Percentiles rank a stretch among this genome's conserved stretches.
phyloP scores from a whole-genome alignment of 2,113 vertebrate species.

The Hyperopisus bebe region DNA sequence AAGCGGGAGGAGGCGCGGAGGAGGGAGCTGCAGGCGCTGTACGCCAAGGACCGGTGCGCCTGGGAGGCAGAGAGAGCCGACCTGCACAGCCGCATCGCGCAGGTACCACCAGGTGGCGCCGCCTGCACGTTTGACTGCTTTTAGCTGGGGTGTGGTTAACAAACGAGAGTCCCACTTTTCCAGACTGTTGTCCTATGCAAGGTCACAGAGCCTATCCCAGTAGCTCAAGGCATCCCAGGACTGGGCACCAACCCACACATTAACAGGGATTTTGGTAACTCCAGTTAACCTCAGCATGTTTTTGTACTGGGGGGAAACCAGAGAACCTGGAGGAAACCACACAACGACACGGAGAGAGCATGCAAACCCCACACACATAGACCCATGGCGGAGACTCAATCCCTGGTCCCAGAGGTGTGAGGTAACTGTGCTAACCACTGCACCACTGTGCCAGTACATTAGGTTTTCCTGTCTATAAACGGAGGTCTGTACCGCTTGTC shows the following conservation, averaged over 20 bases:
- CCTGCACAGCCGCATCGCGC: slow-evolving; percentile 55
- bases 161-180: neutral
- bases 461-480: slow-evolving; percentile 5
- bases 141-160: neutral
- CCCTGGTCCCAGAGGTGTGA: neutral
- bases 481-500: slow-evolving; percentile 23
- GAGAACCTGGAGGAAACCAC: neutral
- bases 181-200: neutral
- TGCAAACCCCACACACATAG: neutral
- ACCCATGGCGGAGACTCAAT: neutral
- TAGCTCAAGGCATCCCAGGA: neutral
- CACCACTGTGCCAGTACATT: neutral
- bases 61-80: slow-evolving; percentile 65
- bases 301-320: neutral
- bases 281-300: neutral
- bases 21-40: slow-evolving; percentile 58
- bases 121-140: neutral
- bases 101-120: slow-evolving; percentile 43
- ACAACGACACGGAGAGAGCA: neutral
- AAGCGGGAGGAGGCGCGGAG: slow-evolving; percentile 60
- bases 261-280: neutral
- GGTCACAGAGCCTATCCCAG: neutral
- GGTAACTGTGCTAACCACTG: neutral
- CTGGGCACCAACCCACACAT: neutral
- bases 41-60: slow-evolving; percentile 55